Conservation (phyloP, 2,888 invertebrate genomes). For the Acholoe squamosa region DNA sequence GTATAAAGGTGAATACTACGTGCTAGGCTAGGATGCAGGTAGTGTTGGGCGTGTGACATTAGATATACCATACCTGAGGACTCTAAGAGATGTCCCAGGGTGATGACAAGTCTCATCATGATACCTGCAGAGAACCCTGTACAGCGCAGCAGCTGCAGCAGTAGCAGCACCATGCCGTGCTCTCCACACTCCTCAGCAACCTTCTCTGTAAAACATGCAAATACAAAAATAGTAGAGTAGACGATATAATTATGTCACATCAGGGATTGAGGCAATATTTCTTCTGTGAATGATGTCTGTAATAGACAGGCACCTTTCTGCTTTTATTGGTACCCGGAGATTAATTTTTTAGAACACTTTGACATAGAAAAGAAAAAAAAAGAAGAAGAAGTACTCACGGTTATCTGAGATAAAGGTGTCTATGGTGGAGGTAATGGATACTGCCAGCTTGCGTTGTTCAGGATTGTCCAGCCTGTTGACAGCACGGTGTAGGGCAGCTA, state of each 20-base stretch:
- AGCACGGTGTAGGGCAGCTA: slow-evolving; percentile 68
- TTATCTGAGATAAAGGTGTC: slow-evolving; percentile 77
- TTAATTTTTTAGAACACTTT: too few relatives aligned
- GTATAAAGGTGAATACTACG: too few relatives aligned
- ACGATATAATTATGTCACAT: too few relatives aligned
- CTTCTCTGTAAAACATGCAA: slow-evolving; percentile 34
- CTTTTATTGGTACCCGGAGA: too few relatives aligned
- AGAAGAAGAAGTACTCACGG: slow-evolving; percentile 71
- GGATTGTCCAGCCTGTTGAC: slow-evolving; percentile 30
- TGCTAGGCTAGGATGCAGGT: too few relatives aligned
- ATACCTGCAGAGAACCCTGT: slow-evolving; percentile 68
- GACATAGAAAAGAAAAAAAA: neutral
- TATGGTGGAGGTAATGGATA: slow-evolving; percentile 73
- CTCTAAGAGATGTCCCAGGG: slow-evolving; percentile 69
- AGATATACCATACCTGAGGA: slow-evolving; percentile 8
- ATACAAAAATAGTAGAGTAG: too few relatives aligned
- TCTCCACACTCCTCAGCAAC: slow-evolving; percentile 71
- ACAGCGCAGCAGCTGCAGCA: slow-evolving; percentile 70
- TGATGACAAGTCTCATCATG: slow-evolving; percentile 72
- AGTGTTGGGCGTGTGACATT: neutral
- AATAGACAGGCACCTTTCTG: too few relatives aligned
- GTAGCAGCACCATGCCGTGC: slow-evolving; percentile 69
- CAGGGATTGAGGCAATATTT: too few relatives aligned
- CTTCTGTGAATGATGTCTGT: too few relatives aligned
- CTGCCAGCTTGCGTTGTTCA: slow-evolving; percentile 62